Conservation (phyloP, 2,113 vertebrate species). For the Hipposideros armiger region DNA sequence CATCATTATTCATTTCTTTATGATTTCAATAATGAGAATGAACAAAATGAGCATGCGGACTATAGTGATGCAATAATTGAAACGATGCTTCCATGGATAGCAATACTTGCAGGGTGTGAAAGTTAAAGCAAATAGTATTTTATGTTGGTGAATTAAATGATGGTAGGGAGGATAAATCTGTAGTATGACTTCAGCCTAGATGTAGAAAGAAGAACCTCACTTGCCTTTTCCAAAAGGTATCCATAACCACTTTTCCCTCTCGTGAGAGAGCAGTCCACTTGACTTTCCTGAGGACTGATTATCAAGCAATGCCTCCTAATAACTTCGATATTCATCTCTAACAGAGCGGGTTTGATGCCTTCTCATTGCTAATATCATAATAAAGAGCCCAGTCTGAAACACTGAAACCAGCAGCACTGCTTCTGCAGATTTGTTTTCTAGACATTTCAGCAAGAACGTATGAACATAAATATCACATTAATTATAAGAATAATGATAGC, state of each 20-base stretch:
- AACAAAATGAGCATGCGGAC: neutral
- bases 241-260: neutral
- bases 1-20: neutral
- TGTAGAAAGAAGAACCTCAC: neutral
- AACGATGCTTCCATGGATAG: neutral
- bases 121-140: neutral
- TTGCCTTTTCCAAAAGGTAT: neutral
- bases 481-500: neutral
- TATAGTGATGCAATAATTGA: neutral
- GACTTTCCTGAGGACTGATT: neutral
- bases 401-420: neutral
- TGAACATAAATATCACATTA: neutral
- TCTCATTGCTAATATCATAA: constrained; percentile 12
- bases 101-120: neutral
- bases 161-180: neutral
- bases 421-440: neutral
- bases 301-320: neutral
- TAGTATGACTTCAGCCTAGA: neutral
- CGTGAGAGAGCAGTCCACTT: neutral
- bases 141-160: neutral
- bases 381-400: neutral
- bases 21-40: neutral
- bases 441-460: neutral
- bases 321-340: neutral
- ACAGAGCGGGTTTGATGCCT: neutral